These are phyloP conservation scores for Diaperis boleti DNA, from an alignment of 2,888 invertebrate genomes.

Conservation along the genomic window DNA sequence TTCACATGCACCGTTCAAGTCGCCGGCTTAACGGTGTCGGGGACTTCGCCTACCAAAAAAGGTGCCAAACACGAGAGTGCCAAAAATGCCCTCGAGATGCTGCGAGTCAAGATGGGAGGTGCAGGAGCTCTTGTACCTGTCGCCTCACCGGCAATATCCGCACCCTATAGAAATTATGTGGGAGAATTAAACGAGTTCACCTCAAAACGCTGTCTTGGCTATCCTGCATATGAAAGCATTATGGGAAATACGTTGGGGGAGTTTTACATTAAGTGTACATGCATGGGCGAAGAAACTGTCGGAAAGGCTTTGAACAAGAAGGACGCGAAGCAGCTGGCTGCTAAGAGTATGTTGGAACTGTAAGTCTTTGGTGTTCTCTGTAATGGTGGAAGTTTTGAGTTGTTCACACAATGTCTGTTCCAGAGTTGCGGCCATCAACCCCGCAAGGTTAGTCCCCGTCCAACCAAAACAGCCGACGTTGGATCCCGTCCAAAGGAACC, in stretches of 20 bases:
- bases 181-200: constrained; percentile 20
- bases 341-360: constrained; percentile 21
- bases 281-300: neutral
- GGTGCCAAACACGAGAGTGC: constrained; percentile 27
- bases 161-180: neutral
- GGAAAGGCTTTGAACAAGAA: constrained; percentile 20
- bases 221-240: constrained; percentile 1
- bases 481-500: too few relatives aligned
- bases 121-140: neutral
- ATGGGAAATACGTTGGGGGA: neutral
- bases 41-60: constrained; percentile 2
- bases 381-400: too few relatives aligned
- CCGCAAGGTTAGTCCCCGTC: too few relatives aligned
- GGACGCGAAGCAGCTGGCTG: constrained; percentile 16
- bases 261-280: constrained; percentile 12
- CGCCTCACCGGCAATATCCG: too few relatives aligned
- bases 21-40: neutral
- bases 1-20: constrained; percentile 19
- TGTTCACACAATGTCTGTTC: neutral
- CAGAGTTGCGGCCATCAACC: neutral
- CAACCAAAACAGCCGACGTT: too few relatives aligned
- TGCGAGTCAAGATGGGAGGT: too few relatives aligned
- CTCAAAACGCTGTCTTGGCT: neutral
- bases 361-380: constrained; percentile 12
- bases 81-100: neutral